Conservation (phyloP, 1,140 invertebrate species). For the Drosophila biarmipes region DNA sequence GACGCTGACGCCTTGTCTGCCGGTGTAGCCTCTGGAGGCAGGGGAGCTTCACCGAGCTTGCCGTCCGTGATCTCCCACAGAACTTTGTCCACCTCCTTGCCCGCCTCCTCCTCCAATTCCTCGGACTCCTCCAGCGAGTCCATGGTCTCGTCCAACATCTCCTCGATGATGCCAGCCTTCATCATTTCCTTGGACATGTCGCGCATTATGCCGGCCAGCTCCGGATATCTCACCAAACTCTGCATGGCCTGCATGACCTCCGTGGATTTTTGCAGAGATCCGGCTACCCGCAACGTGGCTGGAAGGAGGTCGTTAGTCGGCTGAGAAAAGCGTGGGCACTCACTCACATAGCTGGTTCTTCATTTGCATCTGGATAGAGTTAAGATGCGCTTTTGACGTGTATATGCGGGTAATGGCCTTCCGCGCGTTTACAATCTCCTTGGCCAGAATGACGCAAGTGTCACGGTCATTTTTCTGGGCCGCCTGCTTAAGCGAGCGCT, state of each 20-base stretch:
- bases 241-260: constrained; percentile 99
- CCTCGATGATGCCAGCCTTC: constrained; percentile 99
- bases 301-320: constrained; percentile 5
- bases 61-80: constrained; percentile 98
- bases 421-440: constrained; percentile 96
- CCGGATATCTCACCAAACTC: constrained; percentile 93
- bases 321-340: neutral
- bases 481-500: constrained; percentile 96
- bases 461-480: constrained; percentile 98
- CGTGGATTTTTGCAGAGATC: constrained; percentile 95
- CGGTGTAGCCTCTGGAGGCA: constrained; percentile 88
- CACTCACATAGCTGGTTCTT: constrained; percentile 96
- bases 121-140: constrained; percentile 95
- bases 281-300: constrained; percentile 95
- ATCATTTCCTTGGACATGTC: constrained; percentile 99
- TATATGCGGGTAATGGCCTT: constrained; percentile 96
- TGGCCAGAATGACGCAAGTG: constrained; percentile 97
- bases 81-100: constrained; percentile 97
- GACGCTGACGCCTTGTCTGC: constrained; percentile 85
- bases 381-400: constrained; percentile 98
- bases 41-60: constrained; percentile 94
- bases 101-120: constrained; percentile 96
- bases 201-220: constrained; percentile 97
- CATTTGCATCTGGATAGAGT: constrained; percentile 98
- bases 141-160: constrained; percentile 99